phyloP scores from a whole-genome alignment of 2,888 invertebrate species.

The Pachydiplax longipennis region DNA sequence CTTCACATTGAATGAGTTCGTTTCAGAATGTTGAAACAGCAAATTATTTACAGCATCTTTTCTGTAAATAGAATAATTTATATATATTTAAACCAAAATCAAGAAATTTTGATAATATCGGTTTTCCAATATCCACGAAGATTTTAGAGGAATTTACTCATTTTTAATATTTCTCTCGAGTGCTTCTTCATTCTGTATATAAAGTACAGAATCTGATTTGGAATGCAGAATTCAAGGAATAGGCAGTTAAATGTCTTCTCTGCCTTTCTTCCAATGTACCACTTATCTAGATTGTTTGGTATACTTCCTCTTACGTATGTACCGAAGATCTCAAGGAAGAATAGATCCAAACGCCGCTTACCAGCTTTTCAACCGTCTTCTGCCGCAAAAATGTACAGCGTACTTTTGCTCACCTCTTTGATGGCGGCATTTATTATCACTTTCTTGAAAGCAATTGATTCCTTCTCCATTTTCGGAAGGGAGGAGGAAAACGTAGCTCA shows the following conservation, averaged over 20 bases:
- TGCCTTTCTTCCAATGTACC: neutral
- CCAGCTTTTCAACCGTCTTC: neutral
- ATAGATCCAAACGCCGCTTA: neutral
- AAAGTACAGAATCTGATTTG: too few relatives aligned
- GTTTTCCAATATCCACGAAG: too few relatives aligned
- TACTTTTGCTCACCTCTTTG: neutral
- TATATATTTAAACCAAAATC: too few relatives aligned
- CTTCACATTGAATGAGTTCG: too few relatives aligned
- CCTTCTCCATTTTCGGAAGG: constrained; percentile 10
- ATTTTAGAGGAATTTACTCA: too few relatives aligned
- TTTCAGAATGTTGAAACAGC: too few relatives aligned
- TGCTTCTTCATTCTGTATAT: too few relatives aligned
- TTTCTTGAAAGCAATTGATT: neutral
- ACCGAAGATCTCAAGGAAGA: neutral
- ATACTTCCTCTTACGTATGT: neutral
- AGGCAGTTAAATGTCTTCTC: neutral
- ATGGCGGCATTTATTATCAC: neutral
- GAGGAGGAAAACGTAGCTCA: neutral
- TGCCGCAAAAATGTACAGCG: neutral
- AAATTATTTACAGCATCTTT: too few relatives aligned
- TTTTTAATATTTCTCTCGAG: too few relatives aligned
- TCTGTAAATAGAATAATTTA: too few relatives aligned
- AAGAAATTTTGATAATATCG: too few relatives aligned
- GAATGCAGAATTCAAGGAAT: neutral
- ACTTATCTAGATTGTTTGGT: neutral